phyloP scores from a whole-genome alignment of 2,888 invertebrate species.

The Brachypterus glaber region DNA sequence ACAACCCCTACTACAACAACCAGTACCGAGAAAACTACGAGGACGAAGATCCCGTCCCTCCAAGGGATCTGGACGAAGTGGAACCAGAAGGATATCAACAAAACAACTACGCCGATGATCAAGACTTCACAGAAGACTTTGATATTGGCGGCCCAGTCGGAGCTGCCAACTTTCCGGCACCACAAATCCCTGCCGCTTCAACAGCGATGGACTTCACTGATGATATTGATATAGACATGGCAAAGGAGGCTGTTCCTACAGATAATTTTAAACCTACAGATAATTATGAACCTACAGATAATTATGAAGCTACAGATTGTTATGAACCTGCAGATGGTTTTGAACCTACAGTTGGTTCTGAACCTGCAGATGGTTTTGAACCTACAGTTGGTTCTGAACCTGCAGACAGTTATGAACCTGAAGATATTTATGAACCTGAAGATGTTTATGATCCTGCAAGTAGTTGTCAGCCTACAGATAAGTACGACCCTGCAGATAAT shows the following conservation, averaged over 20 bases:
- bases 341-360: constrained; percentile 9
- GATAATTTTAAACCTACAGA: no score
- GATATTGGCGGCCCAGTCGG: no score
- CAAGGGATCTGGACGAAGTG: constrained; percentile 11
- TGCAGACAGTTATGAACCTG: constrained; percentile 10
- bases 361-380: constrained; percentile 9
- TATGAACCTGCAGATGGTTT: constrained; percentile 5
- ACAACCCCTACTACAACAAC: constrained; percentile 4
- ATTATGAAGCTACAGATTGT: constrained; percentile 1
- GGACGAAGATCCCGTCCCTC: constrained; percentile 19
- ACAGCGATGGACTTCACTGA: no score
- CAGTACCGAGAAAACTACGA: constrained; percentile 20
- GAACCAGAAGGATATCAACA: no score
- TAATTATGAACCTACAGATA: constrained; percentile 10
- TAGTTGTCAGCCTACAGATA: no score
- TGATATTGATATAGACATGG: no score
- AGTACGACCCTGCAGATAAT: constrained; percentile 10
- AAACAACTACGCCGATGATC: no score
- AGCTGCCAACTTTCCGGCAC: no score
- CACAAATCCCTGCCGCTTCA: no score
- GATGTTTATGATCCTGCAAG: constrained; percentile 14
- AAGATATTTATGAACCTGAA: constrained; percentile 14
- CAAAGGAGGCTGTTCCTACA: no score
- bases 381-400: constrained; percentile 8
- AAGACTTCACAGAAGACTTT: no score